These are phyloP conservation scores for Beaufortia kweichowensis DNA, from an alignment of 2,113 vertebrate species.

Conservation along the genomic window DNA sequence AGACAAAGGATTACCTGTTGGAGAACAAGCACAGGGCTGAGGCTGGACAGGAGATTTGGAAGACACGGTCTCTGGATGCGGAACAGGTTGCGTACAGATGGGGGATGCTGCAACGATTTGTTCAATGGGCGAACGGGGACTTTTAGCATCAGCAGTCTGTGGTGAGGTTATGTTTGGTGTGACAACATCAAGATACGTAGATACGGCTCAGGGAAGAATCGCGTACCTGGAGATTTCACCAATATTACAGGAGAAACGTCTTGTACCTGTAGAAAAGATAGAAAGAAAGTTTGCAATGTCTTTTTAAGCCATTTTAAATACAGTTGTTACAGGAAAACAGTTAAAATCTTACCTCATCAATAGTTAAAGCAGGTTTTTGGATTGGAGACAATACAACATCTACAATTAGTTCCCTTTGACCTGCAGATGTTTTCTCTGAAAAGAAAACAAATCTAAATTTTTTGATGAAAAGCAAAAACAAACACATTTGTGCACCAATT, in stretches of 20 bases:
- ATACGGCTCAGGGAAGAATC: constrained; percentile 78
- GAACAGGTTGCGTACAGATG: constrained; percentile 79
- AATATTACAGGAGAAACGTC: constrained; percentile 47
- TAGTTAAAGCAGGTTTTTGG: constrained; percentile 48
- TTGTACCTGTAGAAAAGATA: constrained; percentile 50
- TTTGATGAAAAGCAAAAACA: not conserved
- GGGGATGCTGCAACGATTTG: constrained; percentile 66
- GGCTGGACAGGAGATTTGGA: constrained; percentile 69
- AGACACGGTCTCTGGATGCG: constrained; percentile 73
- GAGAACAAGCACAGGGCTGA: constrained; percentile 66
- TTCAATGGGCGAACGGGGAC: constrained; percentile 46
- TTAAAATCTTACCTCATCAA: constrained; percentile 35
- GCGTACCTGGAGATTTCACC: constrained; percentile 67
- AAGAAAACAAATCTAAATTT: constrained; percentile 18
- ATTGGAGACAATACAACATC: constrained; percentile 62
- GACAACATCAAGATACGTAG: constrained; percentile 62
- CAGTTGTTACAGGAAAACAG: too few species aligned
- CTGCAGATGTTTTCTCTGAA: constrained; percentile 59
- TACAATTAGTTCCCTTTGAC: constrained; percentile 54
- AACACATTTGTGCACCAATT: not conserved
- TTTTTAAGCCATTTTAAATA: not conserved
- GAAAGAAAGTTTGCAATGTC: not conserved
- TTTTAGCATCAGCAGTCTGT: constrained; percentile 55
- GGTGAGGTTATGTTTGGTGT: constrained; percentile 55
- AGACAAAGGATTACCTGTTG: constrained; percentile 70